Evolutionary conservation across 1,140 invertebrate species (phyloP).

Genomic region (Phthorimaea operculella): DNA sequence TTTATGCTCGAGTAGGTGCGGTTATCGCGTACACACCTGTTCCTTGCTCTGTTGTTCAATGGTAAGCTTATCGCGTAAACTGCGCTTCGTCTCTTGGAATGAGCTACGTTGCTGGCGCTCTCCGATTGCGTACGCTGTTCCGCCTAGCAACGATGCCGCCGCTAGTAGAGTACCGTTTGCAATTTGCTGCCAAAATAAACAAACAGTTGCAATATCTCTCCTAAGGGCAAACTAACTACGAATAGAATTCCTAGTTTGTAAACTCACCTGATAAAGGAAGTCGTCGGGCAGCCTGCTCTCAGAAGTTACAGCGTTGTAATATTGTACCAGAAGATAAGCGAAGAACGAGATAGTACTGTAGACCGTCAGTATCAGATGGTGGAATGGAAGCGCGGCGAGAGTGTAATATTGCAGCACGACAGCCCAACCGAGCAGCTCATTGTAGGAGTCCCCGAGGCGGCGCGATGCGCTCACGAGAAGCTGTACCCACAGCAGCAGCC

Average conservation of each 20-base stretch:
- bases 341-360: conserved; percentile 47
- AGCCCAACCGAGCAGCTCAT: conserved; percentile 77
- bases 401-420: conserved; percentile 86
- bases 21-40: conserved; percentile 72
- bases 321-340: conserved; percentile 49
- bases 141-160: conserved; percentile 78
- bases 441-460: conserved; percentile 58
- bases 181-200: conserved; percentile 68
- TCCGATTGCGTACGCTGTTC: conserved; percentile 82
- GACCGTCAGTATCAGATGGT: conserved; percentile 67
- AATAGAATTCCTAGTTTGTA: neutral
- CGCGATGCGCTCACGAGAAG: conserved; percentile 68
- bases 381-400: conserved; percentile 83
- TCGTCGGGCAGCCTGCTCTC: conserved; percentile 48
- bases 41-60: conserved; percentile 94
- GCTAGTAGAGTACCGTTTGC: conserved; percentile 78
- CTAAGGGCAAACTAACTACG: too few species aligned
- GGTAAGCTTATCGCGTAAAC: conserved; percentile 89
- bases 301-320: conserved; percentile 43
- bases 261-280: conserved; percentile 44
- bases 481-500: conserved; percentile 72
- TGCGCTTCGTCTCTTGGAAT: conserved; percentile 91
- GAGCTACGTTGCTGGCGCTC: conserved; percentile 89
- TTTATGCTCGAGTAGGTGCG: too few species aligned
- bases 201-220: too few species aligned